Conservation (phyloP, 2,888 invertebrate species). For the Imbricaverruca yamaguchii region DNA sequence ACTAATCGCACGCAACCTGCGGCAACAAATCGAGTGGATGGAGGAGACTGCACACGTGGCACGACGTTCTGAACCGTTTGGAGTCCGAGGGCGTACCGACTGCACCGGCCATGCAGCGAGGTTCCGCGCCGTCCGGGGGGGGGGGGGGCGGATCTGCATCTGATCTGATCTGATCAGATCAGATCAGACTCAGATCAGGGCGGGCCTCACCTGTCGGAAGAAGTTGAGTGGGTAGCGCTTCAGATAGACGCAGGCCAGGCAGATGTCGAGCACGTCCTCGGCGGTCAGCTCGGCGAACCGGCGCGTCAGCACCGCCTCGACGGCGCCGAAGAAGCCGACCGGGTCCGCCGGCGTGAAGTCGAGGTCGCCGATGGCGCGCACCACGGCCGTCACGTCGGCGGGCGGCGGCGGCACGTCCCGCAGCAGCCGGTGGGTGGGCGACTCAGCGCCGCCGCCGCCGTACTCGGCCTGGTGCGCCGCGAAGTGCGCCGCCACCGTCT, state of each 20-base stretch:
- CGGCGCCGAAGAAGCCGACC: conserved; percentile 50
- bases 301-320: conserved; percentile 49
- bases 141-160: no score
- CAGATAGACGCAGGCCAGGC: conserved; percentile 56
- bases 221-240: conserved; percentile 55
- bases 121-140: no score
- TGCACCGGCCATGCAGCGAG: no score
- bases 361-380: conserved; percentile 55
- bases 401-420: conserved; percentile 42
- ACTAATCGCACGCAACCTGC: no score
- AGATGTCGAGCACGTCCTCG: conserved; percentile 52
- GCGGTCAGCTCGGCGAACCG: conserved; percentile 52
- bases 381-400: conserved; percentile 50
- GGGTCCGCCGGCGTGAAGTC: conserved; percentile 49
- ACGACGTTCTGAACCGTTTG: no score
- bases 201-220: conserved; percentile 38
- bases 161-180: no score
- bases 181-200: no score
- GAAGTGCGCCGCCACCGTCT: conserved; percentile 50
- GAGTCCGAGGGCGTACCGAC: no score
- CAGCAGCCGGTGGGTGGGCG: background rate
- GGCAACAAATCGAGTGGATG: no score
- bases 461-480: conserved; percentile 46
- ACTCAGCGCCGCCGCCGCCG: background rate
- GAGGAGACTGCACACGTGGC: no score